phyloP scores from a whole-genome alignment of 2,797 vertebrate species.

The Pangasius larnaudii region DNA sequence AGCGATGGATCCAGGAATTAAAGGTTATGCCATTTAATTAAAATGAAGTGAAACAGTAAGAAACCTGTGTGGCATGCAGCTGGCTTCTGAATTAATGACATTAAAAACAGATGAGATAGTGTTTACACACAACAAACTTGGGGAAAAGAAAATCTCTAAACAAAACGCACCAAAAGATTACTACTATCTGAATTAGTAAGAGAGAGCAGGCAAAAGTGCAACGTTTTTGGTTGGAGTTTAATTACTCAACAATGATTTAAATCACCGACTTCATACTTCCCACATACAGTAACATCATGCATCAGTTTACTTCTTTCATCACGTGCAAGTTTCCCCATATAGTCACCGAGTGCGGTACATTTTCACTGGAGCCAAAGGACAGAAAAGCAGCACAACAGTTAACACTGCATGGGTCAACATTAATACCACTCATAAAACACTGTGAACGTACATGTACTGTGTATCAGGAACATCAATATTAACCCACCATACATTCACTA shows the following conservation, averaged over 20 bases:
- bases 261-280: background rate
- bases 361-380: background rate
- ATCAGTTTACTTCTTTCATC: background rate
- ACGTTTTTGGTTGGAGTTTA: no score
- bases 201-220: background rate
- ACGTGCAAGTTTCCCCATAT: background rate
- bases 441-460: background rate
- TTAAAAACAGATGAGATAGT: background rate
- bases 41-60: background rate
- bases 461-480: background rate
- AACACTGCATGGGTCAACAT: background rate
- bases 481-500: background rate
- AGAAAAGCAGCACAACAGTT: background rate
- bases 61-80: background rate
- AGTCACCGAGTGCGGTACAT: background rate
- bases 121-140: background rate
- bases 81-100: background rate
- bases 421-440: background rate
- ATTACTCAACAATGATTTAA: background rate
- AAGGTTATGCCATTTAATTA: background rate
- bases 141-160: background rate
- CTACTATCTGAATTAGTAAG: background rate
- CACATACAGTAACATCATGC: background rate
- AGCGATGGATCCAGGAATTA: slow-evolving; percentile 1
- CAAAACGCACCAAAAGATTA: background rate